phyloP scores from a whole-genome alignment of 2,113 vertebrate species.

The Chaenocephalus aceratus region DNA sequence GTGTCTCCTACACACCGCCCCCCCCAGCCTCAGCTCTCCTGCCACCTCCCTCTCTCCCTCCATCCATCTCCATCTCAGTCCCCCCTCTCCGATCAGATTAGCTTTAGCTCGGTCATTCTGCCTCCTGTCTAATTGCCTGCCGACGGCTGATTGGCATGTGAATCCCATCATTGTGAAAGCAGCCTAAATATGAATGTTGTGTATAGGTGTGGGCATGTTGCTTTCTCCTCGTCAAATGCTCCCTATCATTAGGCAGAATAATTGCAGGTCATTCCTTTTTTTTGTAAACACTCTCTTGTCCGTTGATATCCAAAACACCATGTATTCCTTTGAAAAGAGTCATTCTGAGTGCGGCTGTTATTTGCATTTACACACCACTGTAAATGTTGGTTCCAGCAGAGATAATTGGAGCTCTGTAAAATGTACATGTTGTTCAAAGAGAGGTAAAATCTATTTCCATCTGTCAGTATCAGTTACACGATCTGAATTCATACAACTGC shows the following conservation, averaged over 20 bases:
- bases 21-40: background rate
- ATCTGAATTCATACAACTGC: conserved; percentile 41
- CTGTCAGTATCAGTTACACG: conserved; percentile 65
- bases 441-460: conserved; percentile 46
- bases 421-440: conserved; percentile 45
- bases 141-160: conserved; percentile 70
- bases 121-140: conserved; percentile 64
- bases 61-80: conserved; percentile 51
- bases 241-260: conserved; percentile 58
- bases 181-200: conserved; percentile 68
- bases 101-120: conserved; percentile 49
- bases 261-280: conserved; percentile 43
- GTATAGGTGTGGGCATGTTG: conserved; percentile 47
- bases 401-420: conserved; percentile 35
- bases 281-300: conserved; percentile 51
- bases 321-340: conserved; percentile 46
- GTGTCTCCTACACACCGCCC: conserved; percentile 12
- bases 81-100: conserved; percentile 71
- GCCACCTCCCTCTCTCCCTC: background rate
- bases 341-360: conserved; percentile 37
- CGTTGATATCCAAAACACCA: conserved; percentile 41
- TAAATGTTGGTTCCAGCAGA: conserved; percentile 45
- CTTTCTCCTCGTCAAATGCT: conserved; percentile 52
- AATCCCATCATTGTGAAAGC: conserved; percentile 57
- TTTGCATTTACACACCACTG: conserved; percentile 32